phyloP scores from a whole-genome alignment of 1,140 invertebrate genomes.

The Euwallacea fornicatus region DNA sequence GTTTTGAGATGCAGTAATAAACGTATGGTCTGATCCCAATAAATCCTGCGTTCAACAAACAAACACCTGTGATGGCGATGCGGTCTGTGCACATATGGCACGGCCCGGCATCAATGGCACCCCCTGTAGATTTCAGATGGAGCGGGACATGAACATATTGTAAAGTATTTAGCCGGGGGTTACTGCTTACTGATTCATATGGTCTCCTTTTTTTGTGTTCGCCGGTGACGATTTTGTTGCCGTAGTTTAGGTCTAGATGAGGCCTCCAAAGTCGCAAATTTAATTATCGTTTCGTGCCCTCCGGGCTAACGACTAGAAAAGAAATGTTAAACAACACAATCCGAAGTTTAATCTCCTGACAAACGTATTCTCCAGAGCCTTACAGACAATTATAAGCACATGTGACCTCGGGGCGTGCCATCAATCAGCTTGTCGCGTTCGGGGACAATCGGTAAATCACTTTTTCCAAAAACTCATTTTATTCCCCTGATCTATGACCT shows the following conservation, averaged over 20 bases:
- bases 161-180: conserved; percentile 32
- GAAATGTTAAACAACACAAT: conserved; percentile 33
- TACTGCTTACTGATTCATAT: not conserved
- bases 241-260: too few species aligned
- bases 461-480: conserved; percentile 21
- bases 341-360: conserved; percentile 28
- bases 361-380: conserved; percentile 32
- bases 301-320: conserved; percentile 9
- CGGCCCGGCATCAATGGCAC: conserved; percentile 39
- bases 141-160: conserved; percentile 36
- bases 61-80: conserved; percentile 38
- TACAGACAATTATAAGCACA: conserved; percentile 39
- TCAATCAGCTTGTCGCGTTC: conserved; percentile 32
- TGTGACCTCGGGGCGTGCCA: conserved; percentile 29
- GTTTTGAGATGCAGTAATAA: too few species aligned
- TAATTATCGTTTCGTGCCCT: too few species aligned
- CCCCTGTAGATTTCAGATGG: conserved; percentile 12
- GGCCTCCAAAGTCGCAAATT: too few species aligned
- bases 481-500: not conserved
- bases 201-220: too few species aligned
- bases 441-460: conserved; percentile 34
- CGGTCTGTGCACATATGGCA: conserved; percentile 41
- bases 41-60: conserved; percentile 32
- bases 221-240: too few species aligned
- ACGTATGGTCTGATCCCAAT: not conserved